Evolutionary conservation across 2,113 vertebrate genomes (phyloP), one percentile per base, ranked within the genome.

Genomic region (Morone saxatilis): DNA sequence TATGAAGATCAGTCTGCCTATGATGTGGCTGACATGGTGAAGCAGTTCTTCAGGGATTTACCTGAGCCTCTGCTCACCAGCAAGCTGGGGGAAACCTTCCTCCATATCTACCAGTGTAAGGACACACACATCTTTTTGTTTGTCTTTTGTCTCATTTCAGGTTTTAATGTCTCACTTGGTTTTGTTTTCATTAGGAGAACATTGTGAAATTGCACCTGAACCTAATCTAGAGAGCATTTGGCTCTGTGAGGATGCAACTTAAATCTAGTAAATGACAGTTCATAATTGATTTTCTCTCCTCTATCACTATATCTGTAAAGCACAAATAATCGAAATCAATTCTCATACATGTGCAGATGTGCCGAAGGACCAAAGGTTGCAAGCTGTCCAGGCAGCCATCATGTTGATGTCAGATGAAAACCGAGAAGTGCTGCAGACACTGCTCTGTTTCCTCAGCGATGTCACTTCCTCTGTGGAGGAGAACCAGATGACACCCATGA

Each of bases 401-500:
- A 97, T 99, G 96, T 90, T 99, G 86, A 97, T 99, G 97, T 96
- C 98, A 0, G 98, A 99, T 4, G 98, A 99, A 89, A 99, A 98
- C 95, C 83, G 98, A 53, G 98, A 99, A 77, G 97, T 97, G 71
- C 88, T 99, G 83, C 98, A 99, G 93, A 99, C 97, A 0, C 94
- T 99, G 75, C 95, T 99, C 12, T 98, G 97, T 87, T 99, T 99
- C 93, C 96, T 99, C 65, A 97, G 96, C 0, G 98, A 99, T 0
- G 98, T 98, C 91, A 97, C 95, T 73, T 95, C 96, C 73, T 95
- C 96, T 0, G 98, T 99, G 87, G 96, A 97, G 67, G 98, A 99
- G 89, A 99, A 99, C 81, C 98, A 99, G 93, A 99, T 99, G 98
- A 99, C 98, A 0, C 96, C 98, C 61, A 99, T 98, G 97, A 99